A percentile compares a stretch with the other conserved stretches of the same genome.
Evolutionary conservation across 2,113 vertebrate species (phyloP).

Genomic region (Alouatta palliata): DNA sequence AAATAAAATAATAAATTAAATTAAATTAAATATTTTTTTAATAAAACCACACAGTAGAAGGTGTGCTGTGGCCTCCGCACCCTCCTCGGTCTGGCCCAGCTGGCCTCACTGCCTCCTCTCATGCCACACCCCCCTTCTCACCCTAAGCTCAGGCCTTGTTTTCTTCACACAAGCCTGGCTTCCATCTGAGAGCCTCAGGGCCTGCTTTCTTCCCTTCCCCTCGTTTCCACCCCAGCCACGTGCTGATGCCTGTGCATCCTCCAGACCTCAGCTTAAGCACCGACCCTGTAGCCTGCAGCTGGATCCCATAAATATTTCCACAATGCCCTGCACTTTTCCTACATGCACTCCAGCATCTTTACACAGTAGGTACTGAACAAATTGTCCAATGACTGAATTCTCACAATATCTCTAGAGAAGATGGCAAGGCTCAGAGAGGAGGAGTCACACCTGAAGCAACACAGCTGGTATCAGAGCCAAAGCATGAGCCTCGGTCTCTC

Average conservation of each 20-base stretch:
- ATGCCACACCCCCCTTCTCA: fast-evolving
- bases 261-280: neutral
- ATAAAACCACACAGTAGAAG: neutral
- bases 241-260: neutral
- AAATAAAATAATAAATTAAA: too few species aligned
- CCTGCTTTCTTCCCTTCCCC: neutral
- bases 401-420: neutral
- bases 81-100: fast-evolving
- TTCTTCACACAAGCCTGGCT: neutral
- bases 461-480: neutral
- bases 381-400: fast-evolving
- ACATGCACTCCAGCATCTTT: neutral
- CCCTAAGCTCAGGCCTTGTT: neutral
- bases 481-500: neutral
- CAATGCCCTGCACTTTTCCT: neutral
- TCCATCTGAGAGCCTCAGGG: neutral
- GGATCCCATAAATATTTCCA: neutral
- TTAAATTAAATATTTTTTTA: too few species aligned
- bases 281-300: neutral
- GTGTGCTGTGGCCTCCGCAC: neutral
- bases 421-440: neutral
- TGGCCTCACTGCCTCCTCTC: neutral
- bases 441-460: fast-evolving
- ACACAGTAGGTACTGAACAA: neutral
- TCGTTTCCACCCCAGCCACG: neutral